phyloP scores from a whole-genome alignment of 2,888 invertebrate species.

The Spisula subtruncata region DNA sequence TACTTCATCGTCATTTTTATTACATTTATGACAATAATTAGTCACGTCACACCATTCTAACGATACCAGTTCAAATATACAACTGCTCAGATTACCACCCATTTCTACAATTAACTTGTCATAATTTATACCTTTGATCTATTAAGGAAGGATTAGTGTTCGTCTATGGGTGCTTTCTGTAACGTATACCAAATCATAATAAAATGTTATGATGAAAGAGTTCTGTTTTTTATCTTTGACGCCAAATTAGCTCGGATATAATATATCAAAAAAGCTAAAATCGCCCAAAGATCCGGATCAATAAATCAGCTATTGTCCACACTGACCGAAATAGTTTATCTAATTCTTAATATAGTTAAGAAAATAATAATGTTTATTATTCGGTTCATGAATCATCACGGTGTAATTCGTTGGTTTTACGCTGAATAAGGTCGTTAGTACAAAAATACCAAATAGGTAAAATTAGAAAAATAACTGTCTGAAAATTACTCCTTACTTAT shows the following conservation, averaged over 20 bases:
- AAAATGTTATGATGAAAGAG: background rate
- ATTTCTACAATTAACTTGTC: slow-evolving; percentile 15
- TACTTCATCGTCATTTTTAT: background rate
- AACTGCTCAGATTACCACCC: background rate
- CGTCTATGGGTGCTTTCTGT: background rate
- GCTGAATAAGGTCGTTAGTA: too few species aligned
- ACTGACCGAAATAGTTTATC: slow-evolving; percentile 17
- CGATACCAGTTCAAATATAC: slow-evolving; percentile 6
- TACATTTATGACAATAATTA: slow-evolving; percentile 14
- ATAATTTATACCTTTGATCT: slow-evolving; percentile 5
- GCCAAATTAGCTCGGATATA: background rate
- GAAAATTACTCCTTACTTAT: too few species aligned
- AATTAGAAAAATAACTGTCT: too few species aligned
- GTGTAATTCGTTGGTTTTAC: too few species aligned
- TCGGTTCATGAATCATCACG: background rate
- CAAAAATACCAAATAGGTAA: too few species aligned
- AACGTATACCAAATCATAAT: background rate
- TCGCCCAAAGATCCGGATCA: background rate
- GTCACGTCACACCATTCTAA: background rate
- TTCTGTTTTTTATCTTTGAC: background rate
- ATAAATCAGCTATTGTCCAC: background rate
- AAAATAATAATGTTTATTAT: background rate
- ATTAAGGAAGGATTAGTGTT: background rate
- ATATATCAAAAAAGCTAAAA: slow-evolving; percentile 19
- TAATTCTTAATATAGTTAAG: background rate